Conservation (phyloP, 2,797 vertebrate genomes). For the Anomalospiza imberbis region DNA sequence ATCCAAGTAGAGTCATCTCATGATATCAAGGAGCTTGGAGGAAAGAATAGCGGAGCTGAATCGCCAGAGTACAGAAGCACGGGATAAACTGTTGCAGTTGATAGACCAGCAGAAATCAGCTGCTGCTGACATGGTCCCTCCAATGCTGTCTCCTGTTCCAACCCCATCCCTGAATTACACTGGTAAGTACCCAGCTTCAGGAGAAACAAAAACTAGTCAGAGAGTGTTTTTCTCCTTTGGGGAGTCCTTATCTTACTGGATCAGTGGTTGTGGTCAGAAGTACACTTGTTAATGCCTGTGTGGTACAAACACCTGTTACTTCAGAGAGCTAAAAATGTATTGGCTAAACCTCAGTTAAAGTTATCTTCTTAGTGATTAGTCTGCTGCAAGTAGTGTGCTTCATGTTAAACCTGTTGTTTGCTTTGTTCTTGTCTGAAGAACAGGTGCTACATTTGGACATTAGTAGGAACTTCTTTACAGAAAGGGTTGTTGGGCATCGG, state of each 20-base stretch:
- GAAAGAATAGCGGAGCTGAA: constrained; percentile 88
- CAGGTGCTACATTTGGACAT: background rate
- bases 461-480: background rate
- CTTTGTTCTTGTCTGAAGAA: background rate
- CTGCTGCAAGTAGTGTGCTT: background rate
- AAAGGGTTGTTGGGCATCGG: background rate
- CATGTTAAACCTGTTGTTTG: background rate
- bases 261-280: background rate
- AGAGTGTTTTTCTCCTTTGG: background rate
- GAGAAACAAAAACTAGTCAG: background rate
- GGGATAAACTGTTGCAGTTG: constrained; percentile 83
- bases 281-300: background rate
- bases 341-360: background rate
- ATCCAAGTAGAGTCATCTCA: constrained; percentile 31
- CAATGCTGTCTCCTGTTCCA: constrained; percentile 67
- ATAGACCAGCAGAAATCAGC: constrained; percentile 87
- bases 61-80: constrained; percentile 85
- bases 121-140: constrained; percentile 58
- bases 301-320: background rate
- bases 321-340: background rate
- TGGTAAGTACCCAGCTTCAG: constrained; percentile 47
- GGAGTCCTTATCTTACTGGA: background rate
- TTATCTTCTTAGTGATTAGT: background rate
- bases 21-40: constrained; percentile 72
- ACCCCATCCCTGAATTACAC: constrained; percentile 29